Base-by-base conservation (phyloP, 1,140 invertebrate genomes). In the Pogonomyrmex barbatus region DNA sequence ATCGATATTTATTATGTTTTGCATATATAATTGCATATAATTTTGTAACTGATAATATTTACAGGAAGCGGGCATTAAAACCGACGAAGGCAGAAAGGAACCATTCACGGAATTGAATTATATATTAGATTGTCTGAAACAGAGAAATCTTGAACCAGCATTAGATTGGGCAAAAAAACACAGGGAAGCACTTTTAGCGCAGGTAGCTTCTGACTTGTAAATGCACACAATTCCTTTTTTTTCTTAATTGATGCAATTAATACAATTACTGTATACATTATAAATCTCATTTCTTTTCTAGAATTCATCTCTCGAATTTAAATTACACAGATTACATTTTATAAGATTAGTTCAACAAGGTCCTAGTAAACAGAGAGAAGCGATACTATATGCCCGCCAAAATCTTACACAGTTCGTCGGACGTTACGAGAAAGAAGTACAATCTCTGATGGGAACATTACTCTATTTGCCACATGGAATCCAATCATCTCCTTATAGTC, bases 381-480 rank as follows among this genome's bases (percentile, higher is more conserved):
- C 98, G n/a, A 97, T 99, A 81, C 93, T 96, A 88, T 99, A 99
- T 95, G 98, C 98, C 2, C 96, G 98, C 60, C 96, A 96, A 86
- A 96, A 98, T 95, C 97, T 99, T 92, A 97, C 97, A 50, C 97
- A 97, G 91, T 98, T 98, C 94, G 97, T 98, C 36, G 94, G 96
- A 71, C 96, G 96, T 82, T 97, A 98, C 94, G 97, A 98, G 91
- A 98, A 98, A 96, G 98, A 98, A 92, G 97, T 99, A 63, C 98
- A 98, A 94, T 96, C 96, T 42, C 94, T 99, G 86, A 99, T 99
- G 98, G 98, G 98, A 52, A 98, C 97, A 88, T 95, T 99, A 75
- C 94, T 99, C 50, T 99, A 97, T 94, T 94, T 98, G 62, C 97
- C 96, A 24, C 96, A 97, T 92, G 98, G 97, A 6, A 96, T 99